Percentiles rank a stretch among this genome's conserved stretches.
Evolutionary conservation across 2,797 vertebrate species (phyloP).

Genomic region (Acrocephalus scirpaceus): DNA sequence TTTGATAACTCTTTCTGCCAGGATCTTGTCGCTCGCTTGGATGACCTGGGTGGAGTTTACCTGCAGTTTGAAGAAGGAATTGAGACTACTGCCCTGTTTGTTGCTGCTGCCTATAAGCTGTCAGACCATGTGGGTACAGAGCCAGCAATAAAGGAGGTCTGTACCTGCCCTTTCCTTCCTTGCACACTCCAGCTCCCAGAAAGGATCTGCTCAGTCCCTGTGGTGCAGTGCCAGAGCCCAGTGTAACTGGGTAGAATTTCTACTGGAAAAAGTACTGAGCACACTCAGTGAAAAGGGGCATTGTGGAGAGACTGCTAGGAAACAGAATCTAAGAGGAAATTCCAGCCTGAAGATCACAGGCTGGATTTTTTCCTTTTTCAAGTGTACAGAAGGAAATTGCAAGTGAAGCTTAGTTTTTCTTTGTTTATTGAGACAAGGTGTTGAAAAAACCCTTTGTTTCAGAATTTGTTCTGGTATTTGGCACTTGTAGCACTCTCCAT

Average conservation of each 20-base stretch:
- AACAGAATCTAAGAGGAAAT: neutral
- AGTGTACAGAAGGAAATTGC: neutral
- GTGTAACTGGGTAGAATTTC: neutral
- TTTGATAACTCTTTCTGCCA: constrained; percentile 54
- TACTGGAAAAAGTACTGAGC: neutral
- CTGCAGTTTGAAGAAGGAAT: constrained; percentile 98
- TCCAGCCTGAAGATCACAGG: neutral
- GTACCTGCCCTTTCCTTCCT: neutral
- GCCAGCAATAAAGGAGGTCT: constrained; percentile 94
- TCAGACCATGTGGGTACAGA: constrained; percentile 93
- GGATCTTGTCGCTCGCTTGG: constrained; percentile 95
- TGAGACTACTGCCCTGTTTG: constrained; percentile 93
- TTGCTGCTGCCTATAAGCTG: constrained; percentile 91
- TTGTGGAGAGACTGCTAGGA: neutral
- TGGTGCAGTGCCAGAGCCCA: neutral
- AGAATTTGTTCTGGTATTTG: neutral
- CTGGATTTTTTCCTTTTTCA: neutral
- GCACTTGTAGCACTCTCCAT: neutral
- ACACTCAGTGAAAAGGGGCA: neutral
- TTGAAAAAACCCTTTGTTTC: neutral
- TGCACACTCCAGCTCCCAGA: neutral
- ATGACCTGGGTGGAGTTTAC: constrained; percentile 94
- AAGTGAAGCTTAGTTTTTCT: neutral
- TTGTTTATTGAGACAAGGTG: neutral
- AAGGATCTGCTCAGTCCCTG: neutral